Conservation (phyloP, 2,888 invertebrate genomes). For the Drosophila putrida region DNA sequence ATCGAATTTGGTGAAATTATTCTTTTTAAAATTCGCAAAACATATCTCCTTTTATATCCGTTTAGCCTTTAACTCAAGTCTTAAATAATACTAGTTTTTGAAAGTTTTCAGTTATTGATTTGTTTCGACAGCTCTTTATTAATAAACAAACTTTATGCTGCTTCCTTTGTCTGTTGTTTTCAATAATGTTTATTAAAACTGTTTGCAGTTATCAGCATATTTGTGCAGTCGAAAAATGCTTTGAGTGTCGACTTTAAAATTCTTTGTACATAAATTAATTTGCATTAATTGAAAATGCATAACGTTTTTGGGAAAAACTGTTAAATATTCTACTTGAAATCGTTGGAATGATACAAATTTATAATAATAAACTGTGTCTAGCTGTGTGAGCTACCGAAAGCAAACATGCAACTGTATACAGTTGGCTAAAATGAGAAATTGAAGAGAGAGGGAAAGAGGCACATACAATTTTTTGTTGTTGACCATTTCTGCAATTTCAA, state of each 20-base stretch:
- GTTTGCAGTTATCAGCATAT: neutral
- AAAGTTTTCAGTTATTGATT: too few species aligned
- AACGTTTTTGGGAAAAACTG: neutral
- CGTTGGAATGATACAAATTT: neutral
- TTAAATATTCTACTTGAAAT: neutral
- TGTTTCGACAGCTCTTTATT: too few species aligned
- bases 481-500: constrained; percentile 50
- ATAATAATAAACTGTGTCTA: neutral
- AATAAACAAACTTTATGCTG: neutral
- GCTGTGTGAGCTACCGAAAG: neutral
- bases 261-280: constrained; percentile 5
- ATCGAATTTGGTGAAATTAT: too few species aligned
- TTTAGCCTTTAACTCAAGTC: too few species aligned
- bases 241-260: constrained; percentile 5
- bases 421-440: neutral
- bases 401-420: neutral
- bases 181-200: constrained; percentile 3
- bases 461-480: constrained; percentile 1
- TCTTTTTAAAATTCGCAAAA: too few species aligned
- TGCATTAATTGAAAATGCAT: constrained; percentile 1
- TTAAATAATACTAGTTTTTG: too few species aligned
- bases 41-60: too few species aligned
- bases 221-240: constrained; percentile 12
- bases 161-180: constrained; percentile 1
- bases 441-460: neutral